Evolutionary conservation across 2,797 vertebrate species (phyloP), one percentile per base, ranked within the genome.

Genomic region (Hypotaenidia okinawae): DNA sequence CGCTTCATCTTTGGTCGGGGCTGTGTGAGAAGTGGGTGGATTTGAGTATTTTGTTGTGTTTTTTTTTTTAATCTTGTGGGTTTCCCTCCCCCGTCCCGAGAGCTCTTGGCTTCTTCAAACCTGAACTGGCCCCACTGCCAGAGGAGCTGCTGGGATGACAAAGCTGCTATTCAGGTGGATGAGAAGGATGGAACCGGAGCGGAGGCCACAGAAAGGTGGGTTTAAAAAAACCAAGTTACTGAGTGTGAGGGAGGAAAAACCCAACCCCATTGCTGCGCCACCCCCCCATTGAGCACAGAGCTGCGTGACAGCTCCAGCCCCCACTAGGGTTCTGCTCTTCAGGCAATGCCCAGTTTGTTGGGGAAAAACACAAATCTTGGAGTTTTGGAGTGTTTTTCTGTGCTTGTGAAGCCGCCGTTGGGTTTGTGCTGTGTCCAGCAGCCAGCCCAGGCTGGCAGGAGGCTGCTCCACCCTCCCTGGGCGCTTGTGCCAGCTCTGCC

Each of bases 301-400:
- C 3, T 33, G 45, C n/a, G 3, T 5, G 43, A 19, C 47, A 2
- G 16, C 52, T 57, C 47, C 58, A 21, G 32, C 33, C 27, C 10
- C 32, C 22, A 1, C 0, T 23, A 3, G 35, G 6, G 0, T 33
- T 64, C 54, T 69, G 51, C 27, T 5, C 0, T 0, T 37, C 49
- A 45, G 47, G 47, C 21, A 6, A 23, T 49, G 47, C 22, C 47
- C 47, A 23, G 22, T 23, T 49, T 19, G 43, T 49, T 23, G 22
- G 47, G 47, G 47, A 49, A 49, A 23, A 49, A 22, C 7, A 11
- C 47, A 23, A 49, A 49, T 49, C 22, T 49, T 13, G 22, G 43
- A 12, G 47, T 49, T 49, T 49, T 49, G 18, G 18, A 18, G 7
- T 45, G 37, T 24, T 49, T 24, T 49, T 49, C 23, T 24, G 24